These are phyloP conservation scores for Lycaena phlaeas DNA, from an alignment of 2,888 invertebrate genomes.

Conservation along the genomic window DNA sequence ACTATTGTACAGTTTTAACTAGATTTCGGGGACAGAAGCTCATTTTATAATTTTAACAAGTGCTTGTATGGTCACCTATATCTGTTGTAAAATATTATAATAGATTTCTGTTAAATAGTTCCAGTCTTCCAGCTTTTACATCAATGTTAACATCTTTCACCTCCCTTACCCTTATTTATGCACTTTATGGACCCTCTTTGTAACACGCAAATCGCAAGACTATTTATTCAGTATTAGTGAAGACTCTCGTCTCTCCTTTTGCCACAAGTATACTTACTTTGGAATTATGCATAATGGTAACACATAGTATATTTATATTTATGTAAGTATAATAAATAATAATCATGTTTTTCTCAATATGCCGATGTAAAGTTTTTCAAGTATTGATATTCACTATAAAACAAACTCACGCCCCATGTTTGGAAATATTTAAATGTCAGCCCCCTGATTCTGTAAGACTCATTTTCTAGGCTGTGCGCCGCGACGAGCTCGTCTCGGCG, in stretches of 20 bases:
- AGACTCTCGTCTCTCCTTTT: slow-evolving; percentile 32
- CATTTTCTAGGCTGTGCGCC: too few species aligned
- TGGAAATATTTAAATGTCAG: too few species aligned
- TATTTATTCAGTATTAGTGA: slow-evolving; percentile 30
- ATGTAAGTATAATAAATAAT: too few species aligned
- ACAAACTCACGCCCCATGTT: too few species aligned
- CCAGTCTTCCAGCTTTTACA: neutral
- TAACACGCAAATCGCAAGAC: slow-evolving; percentile 3
- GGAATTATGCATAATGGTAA: slow-evolving; percentile 36
- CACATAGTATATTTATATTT: slow-evolving; percentile 7
- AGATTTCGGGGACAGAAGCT: too few species aligned
- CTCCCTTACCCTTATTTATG: slow-evolving; percentile 46
- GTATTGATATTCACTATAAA: too few species aligned
- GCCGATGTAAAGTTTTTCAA: neutral
- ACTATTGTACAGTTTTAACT: slow-evolving; percentile 37
- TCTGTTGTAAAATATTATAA: too few species aligned
- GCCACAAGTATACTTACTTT: slow-evolving; percentile 13
- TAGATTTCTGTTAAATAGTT: too few species aligned
- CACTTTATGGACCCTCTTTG: slow-evolving; percentile 38
- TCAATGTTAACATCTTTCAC: neutral
- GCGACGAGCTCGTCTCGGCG: too few species aligned
- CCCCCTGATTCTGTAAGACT: too few species aligned
- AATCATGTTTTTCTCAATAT: neutral
- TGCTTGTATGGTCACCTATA: too few species aligned
- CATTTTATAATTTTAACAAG: too few species aligned